Evolutionary conservation across 2,888 invertebrate species (phyloP), one percentile per base, ranked within the genome.

Genomic region (Cosmopolites sordidus): DNA sequence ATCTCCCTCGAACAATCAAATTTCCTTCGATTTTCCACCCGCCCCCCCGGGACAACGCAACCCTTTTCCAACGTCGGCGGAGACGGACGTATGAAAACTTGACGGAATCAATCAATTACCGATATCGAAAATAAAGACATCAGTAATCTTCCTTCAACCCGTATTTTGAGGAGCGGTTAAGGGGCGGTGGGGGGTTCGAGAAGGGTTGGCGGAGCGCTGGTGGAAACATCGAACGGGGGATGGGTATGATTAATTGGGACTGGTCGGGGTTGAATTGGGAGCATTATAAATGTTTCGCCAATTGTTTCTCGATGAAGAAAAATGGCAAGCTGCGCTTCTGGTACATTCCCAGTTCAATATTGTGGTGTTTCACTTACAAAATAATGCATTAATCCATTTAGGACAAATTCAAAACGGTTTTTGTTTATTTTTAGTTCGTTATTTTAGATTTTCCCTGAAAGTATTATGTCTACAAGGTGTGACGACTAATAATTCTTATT

Each of bases 81-180:
- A 14, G 16, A 16, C 40, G 9, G 16, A 22, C 14, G 40, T 40
- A 40, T 16, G 40, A 40, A 40, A 40, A 8, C 17, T 40, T 9
- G 59, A 59, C 57, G 54, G 56, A 63, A 65, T 66, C 66, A 66
- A 66, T 67, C 67, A 65, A 66, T 65, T 61, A 60, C 58, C 47
- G 51, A 59, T 63, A 57, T 58, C 48, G 58, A 59, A 64, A 63
- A 65, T 65, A 64, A 65, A 66, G 65, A 64, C 66, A 62, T 64
- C 63, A 64, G 53, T 54, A 58, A 58, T 48, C 58, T 47, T 48
- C 43, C 55, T 51, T 51, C 48, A 33, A 37, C 41, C 41, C 55
- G 62, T 64, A 60, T 61, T 37, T 11, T n/a, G 4, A n/a, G 14
- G 16, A 14, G 16, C 4, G 16, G 41, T 22, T 8, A 14, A 11